Conservation (phyloP, 2,797 vertebrate genomes). For the Galagoides demidoff region DNA sequence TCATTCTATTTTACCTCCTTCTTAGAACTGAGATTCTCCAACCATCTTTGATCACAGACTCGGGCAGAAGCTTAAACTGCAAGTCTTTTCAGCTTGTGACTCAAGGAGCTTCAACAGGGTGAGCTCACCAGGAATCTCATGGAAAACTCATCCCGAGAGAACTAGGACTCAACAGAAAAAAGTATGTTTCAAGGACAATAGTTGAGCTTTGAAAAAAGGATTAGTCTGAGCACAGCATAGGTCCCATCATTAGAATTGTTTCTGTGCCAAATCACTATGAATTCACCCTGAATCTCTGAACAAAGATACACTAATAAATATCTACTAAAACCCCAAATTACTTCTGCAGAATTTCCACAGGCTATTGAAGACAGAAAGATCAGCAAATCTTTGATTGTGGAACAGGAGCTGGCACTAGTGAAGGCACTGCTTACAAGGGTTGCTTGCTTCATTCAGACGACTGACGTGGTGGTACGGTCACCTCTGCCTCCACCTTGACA, state of each 20-base stretch:
- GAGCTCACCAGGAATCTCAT: background rate
- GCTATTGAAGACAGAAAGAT: background rate
- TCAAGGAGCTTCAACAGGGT: background rate
- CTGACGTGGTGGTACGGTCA: background rate
- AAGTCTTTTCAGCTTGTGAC: background rate
- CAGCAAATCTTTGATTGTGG: background rate
- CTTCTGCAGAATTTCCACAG: background rate
- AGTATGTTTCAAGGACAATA: constrained; percentile 32
- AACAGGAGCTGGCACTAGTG: background rate
- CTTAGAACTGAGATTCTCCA: background rate
- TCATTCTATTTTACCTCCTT: background rate
- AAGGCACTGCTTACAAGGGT: background rate
- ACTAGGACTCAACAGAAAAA: background rate
- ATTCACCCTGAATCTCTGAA: background rate
- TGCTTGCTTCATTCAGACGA: background rate
- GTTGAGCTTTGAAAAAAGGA: constrained; percentile 16
- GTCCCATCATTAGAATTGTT: background rate
- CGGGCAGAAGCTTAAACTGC: background rate
- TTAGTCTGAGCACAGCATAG: background rate
- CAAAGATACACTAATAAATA: constrained; percentile 2
- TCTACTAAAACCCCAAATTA: background rate
- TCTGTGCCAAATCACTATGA: background rate
- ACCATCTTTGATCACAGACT: background rate
- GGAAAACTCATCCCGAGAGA: background rate
- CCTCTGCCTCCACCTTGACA: background rate